Conservation (phyloP, 2,797 vertebrate species). For the Phoxinus dragarum region DNA sequence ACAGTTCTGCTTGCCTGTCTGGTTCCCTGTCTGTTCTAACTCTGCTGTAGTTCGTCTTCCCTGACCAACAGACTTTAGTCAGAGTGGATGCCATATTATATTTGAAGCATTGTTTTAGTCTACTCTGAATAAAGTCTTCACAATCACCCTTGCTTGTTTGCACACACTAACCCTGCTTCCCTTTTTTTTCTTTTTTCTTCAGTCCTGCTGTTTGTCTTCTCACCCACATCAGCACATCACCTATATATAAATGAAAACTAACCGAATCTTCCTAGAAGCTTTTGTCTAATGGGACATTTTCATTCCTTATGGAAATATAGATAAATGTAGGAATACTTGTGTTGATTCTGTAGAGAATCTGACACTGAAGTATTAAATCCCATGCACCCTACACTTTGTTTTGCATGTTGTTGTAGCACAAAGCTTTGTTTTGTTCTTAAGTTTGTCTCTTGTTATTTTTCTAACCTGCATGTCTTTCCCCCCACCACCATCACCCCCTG, state of each 20-base stretch:
- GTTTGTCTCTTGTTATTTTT: conserved; percentile 81
- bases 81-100: neutral
- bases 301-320: neutral
- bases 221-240: conserved; percentile 10
- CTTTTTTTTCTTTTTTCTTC: neutral
- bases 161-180: conserved; percentile 8
- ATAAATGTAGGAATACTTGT: conserved; percentile 11
- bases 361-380: conserved; percentile 24
- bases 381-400: conserved; percentile 22
- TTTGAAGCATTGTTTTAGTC: conserved; percentile 13
- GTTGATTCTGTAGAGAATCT: conserved; percentile 24
- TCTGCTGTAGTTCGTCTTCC: conserved; percentile 27
- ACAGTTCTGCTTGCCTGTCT: conserved; percentile 27
- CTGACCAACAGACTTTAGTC: conserved; percentile 12
- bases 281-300: conserved; percentile 15
- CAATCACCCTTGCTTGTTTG: neutral
- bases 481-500: conserved; percentile 70
- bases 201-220: neutral
- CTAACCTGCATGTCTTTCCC: conserved; percentile 94
- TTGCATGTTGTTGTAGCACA: conserved; percentile 27
- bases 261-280: neutral
- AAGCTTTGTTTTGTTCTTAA: conserved; percentile 60
- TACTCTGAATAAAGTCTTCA: neutral
- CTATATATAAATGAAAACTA: neutral
- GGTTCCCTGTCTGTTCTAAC: conserved; percentile 57